A percentile compares a stretch with the other conserved stretches of the same genome.
Evolutionary conservation across 2,888 invertebrate genomes (phyloP).

Genomic region (Amphipoea oculea): DNA sequence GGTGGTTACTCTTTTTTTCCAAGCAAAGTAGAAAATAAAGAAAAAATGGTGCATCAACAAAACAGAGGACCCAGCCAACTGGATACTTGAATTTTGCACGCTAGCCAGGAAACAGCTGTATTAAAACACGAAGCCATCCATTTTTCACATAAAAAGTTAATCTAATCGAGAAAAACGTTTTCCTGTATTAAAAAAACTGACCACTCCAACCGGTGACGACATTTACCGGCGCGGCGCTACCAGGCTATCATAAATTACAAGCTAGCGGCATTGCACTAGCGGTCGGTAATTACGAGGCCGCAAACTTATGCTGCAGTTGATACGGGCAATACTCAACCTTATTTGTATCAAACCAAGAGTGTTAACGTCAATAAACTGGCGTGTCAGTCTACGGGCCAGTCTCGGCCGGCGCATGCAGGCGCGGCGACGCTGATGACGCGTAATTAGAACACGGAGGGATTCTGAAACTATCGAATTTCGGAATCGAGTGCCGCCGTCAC

Average conservation of each 20-base stretch:
- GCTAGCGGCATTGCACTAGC: conserved; percentile 69
- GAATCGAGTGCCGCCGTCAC: conserved; percentile 51
- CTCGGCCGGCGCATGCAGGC: conserved; percentile 67
- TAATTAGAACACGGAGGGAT: conserved; percentile 68
- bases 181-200: conserved; percentile 62
- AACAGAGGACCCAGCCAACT: background rate
- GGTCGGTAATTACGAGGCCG: conserved; percentile 66
- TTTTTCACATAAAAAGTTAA: conserved; percentile 56
- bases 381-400: conserved; percentile 51
- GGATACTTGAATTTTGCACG: background rate
- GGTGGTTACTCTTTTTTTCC: background rate
- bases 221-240: conserved; percentile 77
- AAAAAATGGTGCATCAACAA: background rate
- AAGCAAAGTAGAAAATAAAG: background rate
- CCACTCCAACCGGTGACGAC: conserved; percentile 72
- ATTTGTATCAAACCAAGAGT: accelerated
- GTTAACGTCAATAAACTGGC: conserved; percentile 1
- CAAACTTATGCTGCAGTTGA: conserved; percentile 48
- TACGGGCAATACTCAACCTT: conserved; percentile 38
- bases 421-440: conserved; percentile 69
- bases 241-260: conserved; percentile 84
- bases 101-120: background rate
- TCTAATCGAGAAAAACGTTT: conserved; percentile 61
- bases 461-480: conserved; percentile 61
- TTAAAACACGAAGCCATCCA: conserved; percentile 21